Evolutionary conservation across 2,888 invertebrate genomes (phyloP).

Genomic region (Rhogogaster chlorosoma): DNA sequence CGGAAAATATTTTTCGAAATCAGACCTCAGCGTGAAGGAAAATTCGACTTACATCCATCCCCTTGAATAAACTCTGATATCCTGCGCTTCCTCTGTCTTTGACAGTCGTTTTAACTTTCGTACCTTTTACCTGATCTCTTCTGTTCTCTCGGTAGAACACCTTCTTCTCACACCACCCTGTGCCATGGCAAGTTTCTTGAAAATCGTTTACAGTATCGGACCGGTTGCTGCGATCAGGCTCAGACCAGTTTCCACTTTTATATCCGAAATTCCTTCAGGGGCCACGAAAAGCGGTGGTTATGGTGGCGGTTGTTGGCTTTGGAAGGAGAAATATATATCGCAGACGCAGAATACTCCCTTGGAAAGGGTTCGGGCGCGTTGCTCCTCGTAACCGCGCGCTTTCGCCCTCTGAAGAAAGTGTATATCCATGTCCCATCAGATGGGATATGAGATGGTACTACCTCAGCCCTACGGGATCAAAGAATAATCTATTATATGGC

Average conservation of each 20-base stretch:
- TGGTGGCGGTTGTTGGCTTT: constrained; percentile 23
- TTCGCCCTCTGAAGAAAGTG: constrained; percentile 40
- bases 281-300: constrained; percentile 11
- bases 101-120: constrained; percentile 44
- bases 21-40: neutral
- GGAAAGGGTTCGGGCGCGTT: constrained; percentile 33
- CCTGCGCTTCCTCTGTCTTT: constrained; percentile 21
- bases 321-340: constrained; percentile 38
- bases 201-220: constrained; percentile 39
- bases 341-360: constrained; percentile 18
- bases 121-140: constrained; percentile 35
- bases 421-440: constrained; percentile 51
- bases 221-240: constrained; percentile 34
- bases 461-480: constrained; percentile 58
- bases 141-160: constrained; percentile 30
- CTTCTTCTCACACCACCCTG: neutral
- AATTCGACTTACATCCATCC: constrained; percentile 6
- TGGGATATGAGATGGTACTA: constrained; percentile 43
- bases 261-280: constrained; percentile 32
- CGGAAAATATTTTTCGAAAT: neutral
- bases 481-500: constrained; percentile 62
- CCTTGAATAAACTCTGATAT: constrained; percentile 5
- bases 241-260: constrained; percentile 30
- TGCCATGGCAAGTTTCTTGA: neutral
- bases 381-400: constrained; percentile 46